A percentile compares a stretch with the other conserved stretches of the same genome.
Conservation (phyloP, 2,888 invertebrate species). For the Drosophila incognita region DNA sequence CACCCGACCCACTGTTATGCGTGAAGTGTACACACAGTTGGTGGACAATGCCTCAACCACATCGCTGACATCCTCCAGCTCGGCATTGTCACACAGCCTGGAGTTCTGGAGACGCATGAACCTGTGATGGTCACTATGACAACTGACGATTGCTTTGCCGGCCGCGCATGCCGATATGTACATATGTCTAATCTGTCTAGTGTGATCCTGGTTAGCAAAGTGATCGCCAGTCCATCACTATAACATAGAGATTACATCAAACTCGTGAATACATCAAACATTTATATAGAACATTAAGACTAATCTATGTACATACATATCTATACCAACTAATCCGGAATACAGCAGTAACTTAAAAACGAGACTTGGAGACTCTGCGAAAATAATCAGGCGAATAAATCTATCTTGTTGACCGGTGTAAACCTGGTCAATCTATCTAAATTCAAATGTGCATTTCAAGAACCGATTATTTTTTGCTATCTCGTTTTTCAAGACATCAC, state of each 20-base stretch:
- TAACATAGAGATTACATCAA: background rate
- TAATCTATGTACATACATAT: background rate
- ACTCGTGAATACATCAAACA: background rate
- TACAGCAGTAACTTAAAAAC: background rate
- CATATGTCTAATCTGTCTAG: background rate
- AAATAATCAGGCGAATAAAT: background rate
- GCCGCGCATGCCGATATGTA: background rate
- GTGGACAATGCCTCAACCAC: slow-evolving; percentile 7
- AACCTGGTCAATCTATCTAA: background rate
- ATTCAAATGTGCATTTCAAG: background rate
- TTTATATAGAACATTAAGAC: background rate
- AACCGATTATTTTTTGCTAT: background rate
- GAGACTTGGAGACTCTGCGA: background rate
- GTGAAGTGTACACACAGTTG: slow-evolving; percentile 20
- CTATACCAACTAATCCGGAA: background rate
- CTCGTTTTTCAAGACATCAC: background rate
- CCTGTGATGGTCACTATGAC: slow-evolving; percentile 23
- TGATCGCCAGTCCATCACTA: slow-evolving; percentile 5
- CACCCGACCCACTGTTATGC: background rate
- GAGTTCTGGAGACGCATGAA: slow-evolving; percentile 67
- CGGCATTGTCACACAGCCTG: slow-evolving; percentile 40
- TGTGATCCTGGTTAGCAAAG: slow-evolving; percentile 12
- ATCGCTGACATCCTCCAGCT: slow-evolving; percentile 33
- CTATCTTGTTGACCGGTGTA: background rate
- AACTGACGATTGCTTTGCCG: slow-evolving; percentile 7